These are phyloP conservation scores for Pogoniulus pusillus DNA, from an alignment of 2,797 vertebrate genomes.

Conservation along the genomic window DNA sequence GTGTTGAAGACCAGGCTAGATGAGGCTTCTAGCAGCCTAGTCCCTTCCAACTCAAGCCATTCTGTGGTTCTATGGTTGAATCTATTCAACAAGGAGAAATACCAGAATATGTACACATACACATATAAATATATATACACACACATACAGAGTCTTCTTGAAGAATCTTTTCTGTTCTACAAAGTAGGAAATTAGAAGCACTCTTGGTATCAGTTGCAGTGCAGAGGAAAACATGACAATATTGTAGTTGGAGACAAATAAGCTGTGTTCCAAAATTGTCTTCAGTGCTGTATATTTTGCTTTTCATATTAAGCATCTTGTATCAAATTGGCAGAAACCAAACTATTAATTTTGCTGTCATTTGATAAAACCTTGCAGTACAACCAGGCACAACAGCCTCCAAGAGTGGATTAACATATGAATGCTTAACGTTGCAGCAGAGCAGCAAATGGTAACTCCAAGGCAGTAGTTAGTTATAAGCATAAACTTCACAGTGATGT, in stretches of 20 bases:
- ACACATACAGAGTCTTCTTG: neutral
- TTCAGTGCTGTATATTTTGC: neutral
- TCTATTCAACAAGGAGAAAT: neutral
- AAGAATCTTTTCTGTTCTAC: neutral
- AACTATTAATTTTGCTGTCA: slow-evolving; percentile 46
- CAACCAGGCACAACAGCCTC: neutral
- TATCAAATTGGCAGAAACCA: slow-evolving; percentile 15
- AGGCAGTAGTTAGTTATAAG: neutral
- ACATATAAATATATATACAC: too few relatives aligned
- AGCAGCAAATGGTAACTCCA: neutral
- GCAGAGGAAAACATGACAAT: neutral
- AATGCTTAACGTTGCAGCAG: neutral
- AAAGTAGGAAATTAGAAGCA: neutral
- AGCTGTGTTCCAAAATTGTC: neutral
- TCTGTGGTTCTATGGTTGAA: neutral
- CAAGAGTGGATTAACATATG: slow-evolving; percentile 17
- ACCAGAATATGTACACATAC: neutral
- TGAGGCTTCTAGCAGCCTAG: too few relatives aligned
- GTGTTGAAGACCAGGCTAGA: too few relatives aligned
- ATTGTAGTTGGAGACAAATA: neutral
- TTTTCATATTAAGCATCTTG: slow-evolving; percentile 6
- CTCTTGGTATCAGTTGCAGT: neutral
- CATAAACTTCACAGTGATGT: neutral
- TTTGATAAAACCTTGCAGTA: neutral
- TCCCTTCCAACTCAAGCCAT: too few relatives aligned